Base-by-base conservation (phyloP, 2,797 vertebrate genomes). In the Oreochromis grahami region DNA sequence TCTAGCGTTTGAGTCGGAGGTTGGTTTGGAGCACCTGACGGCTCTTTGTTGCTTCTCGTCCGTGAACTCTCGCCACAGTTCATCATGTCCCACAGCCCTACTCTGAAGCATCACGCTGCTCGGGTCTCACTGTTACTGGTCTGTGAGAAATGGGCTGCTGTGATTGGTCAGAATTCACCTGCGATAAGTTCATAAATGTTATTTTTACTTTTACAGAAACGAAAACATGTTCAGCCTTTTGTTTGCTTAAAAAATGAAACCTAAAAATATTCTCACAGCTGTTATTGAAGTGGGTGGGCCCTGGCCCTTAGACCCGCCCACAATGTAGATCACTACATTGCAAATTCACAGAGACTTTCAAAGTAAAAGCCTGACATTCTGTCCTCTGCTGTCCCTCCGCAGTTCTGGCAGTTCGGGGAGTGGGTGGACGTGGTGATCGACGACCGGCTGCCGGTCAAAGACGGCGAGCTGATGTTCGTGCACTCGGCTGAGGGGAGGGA, bases 331-430 rank as follows among this genome's bases (percentile, higher is more conserved):
- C n/a, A n/a, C n/a, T n/a, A n/a, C n/a, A n/a, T 63, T 38, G 32
- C 34, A 52, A 58, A 78, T 15, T 60, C 32, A 92, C 86, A 0
- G 97, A 97, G 43, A 48, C 86, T 97, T 97, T 94, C 97, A 97
- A 97, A 97, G 74, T 50, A 45, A 72, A 76, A 13, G 29, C 34
- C 5, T 50, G 96, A 97, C 55, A 14, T 45, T 34, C 12, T 53
- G 91, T 97, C 97, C 5, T 63, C 3, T 26, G 38, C 14, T 86
- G 10, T 78, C 2, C 83, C 7, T 63, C 43, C 9, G 3, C 13
- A 99, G 98, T 98, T 99, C 94, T 99, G 98, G 98, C 98, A 99
- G 96, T 99, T 96, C 0, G 98, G 98, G 0, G 98, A 98, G 91
- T 99, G 98, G 98, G 96, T 98, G 93, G 98, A 99, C 0, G 97